These are phyloP conservation scores for Lagenorhynchus albirostris DNA, from an alignment of 2,113 vertebrate species.

Conservation along the genomic window DNA sequence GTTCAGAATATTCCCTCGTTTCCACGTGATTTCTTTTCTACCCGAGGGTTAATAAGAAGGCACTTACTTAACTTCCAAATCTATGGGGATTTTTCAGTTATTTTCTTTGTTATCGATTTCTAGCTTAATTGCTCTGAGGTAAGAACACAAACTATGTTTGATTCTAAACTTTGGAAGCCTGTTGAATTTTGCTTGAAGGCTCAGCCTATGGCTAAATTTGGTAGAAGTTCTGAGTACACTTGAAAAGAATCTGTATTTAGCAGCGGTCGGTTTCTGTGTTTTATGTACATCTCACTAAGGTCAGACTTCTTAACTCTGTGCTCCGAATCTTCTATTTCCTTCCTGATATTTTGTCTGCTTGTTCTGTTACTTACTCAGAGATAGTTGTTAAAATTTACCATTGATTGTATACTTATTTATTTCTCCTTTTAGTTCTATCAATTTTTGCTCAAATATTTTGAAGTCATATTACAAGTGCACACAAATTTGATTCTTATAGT, in stretches of 20 bases:
- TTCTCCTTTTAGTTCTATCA: background rate
- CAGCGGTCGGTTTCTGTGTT: background rate
- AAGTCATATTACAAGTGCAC: background rate
- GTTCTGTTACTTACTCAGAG: background rate
- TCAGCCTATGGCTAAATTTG: background rate
- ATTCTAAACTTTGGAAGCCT: background rate
- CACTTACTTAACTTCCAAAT: background rate
- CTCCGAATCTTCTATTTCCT: background rate
- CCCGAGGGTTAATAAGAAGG: background rate
- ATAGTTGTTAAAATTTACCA: background rate
- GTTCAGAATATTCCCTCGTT: background rate
- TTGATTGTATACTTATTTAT: too few relatives aligned
- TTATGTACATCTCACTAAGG: background rate
- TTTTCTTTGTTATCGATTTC: background rate
- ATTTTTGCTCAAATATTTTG: background rate
- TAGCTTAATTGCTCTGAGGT: background rate
- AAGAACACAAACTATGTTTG: background rate
- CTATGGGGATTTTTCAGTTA: background rate
- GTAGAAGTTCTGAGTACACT: background rate
- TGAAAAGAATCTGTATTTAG: background rate
- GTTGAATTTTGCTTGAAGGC: background rate
- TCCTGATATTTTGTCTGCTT: background rate
- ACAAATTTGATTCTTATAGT: fast-evolving
- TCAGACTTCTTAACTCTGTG: too few relatives aligned
- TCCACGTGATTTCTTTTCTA: background rate